A percentile compares a stretch with the other conserved stretches of the same genome.
Conservation (phyloP, 2,888 invertebrate species). For the Amphipyra tragopoginis region DNA sequence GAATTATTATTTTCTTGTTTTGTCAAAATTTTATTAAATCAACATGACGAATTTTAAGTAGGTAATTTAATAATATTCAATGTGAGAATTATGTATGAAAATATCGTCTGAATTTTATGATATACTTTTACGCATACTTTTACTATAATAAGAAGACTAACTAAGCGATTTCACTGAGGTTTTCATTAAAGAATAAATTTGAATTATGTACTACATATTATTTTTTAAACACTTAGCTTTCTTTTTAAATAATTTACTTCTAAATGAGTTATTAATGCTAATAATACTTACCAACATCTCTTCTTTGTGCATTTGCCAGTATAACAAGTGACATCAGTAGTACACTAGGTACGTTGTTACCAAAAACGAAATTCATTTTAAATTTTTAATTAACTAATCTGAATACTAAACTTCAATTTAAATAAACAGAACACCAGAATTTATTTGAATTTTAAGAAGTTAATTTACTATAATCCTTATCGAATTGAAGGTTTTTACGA, state of each 20-base stretch:
- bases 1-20: slow-evolving; percentile 10
- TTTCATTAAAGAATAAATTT: not conserved
- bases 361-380: slow-evolving; percentile 78
- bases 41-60: not conserved
- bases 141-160: not conserved
- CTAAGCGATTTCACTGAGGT: not conserved
- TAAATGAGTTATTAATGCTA: not conserved
- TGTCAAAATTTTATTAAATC: not conserved
- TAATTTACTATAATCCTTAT: slow-evolving; percentile 7
- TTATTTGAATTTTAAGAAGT: slow-evolving; percentile 34
- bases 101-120: not conserved
- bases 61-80: slow-evolving; percentile 15
- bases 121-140: not conserved
- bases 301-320: slow-evolving; percentile 84
- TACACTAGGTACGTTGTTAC: slow-evolving; percentile 80
- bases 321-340: slow-evolving; percentile 82
- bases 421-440: slow-evolving; percentile 18
- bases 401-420: slow-evolving; percentile 13
- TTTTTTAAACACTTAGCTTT: slow-evolving; percentile 4
- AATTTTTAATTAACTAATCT: slow-evolving; percentile 10
- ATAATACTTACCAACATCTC: slow-evolving; percentile 82
- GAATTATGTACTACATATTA: not conserved
- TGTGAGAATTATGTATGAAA: slow-evolving; percentile 1
- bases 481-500: slow-evolving; percentile 18
- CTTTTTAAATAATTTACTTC: not conserved